Base-by-base conservation (phyloP, 1,140 invertebrate genomes). In the Pseudomyrmex cubaensis region DNA sequence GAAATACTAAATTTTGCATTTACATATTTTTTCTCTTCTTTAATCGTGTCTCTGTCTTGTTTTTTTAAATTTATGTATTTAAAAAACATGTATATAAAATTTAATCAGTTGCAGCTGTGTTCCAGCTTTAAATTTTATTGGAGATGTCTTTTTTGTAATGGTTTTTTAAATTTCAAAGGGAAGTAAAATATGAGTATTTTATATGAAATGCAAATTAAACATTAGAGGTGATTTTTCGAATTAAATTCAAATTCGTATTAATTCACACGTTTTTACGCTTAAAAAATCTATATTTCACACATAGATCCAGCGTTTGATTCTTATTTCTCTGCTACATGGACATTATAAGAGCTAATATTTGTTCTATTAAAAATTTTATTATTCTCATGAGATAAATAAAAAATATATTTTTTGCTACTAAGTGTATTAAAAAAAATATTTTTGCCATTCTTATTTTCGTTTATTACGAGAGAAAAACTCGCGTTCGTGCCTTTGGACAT, bases 1-100 rank as follows among this genome's bases (percentile, higher is more conserved):
- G 15, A 66, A 77, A 67, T 67, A 22, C 44, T 67, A 44, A 63
- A 46, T 35, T 52, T 35, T 7, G 35, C 10, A 56, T 17, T 52
- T 54, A 67, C 8, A 64, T 48, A 46, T 17, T 17, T 54, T 64
- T 44, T 35, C 4, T 56, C 64, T 20, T 54, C 12, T 66, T 35
- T 17, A n/a, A 20, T 5, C 44, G 0, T 44, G 17, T 10, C 35
- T 67, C 13, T 15, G 1, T 66, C 7, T 46, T 52, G 2, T 17
- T 52, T 35, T 52, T 35, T 8, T 44, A 63, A 64, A 35, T 35
- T 35, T 35, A 35, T 25, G 2, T 76, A 76, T 44, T 44, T 35
- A 66, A 76, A 50, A 66, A 2, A 2, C 12, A 10, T 25, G 35
- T 8, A 50, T 8, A 50, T 4, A 35, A 20, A 15, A n/a, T n/a